phyloP scores from a whole-genome alignment of 2,797 vertebrate species.

The Danio jaintianensis region DNA sequence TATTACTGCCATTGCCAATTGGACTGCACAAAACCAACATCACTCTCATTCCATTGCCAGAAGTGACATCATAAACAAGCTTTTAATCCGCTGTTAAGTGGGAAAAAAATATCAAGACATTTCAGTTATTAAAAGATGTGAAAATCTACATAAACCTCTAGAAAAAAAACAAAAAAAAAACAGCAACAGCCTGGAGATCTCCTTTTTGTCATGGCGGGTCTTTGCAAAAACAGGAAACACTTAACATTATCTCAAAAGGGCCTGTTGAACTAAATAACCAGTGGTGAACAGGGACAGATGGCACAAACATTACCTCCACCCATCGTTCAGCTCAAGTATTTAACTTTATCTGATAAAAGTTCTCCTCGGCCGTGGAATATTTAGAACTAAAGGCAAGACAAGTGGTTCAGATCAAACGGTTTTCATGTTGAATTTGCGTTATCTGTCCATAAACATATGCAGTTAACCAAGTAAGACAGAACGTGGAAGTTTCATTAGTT shows the following conservation, averaged over 20 bases:
- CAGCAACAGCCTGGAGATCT: slow-evolving; percentile 32
- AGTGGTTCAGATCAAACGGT: slow-evolving; percentile 27
- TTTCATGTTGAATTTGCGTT: slow-evolving; percentile 27
- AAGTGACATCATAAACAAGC: background rate
- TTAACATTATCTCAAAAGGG: slow-evolving; percentile 71
- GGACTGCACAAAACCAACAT: background rate
- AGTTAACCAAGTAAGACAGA: slow-evolving; percentile 19
- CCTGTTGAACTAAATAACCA: slow-evolving; percentile 69
- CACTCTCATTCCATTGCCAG: background rate
- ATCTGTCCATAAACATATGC: slow-evolving; percentile 20
- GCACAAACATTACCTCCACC: slow-evolving; percentile 61
- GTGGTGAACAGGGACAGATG: slow-evolving; percentile 54
- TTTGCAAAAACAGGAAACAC: slow-evolving; percentile 77
- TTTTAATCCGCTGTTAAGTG: background rate
- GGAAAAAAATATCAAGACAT: background rate
- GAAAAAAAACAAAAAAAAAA: background rate
- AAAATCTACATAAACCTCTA: background rate
- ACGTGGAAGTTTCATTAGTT: background rate
- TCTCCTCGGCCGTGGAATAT: slow-evolving; percentile 45
- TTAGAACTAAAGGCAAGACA: slow-evolving; percentile 11
- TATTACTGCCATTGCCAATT: background rate
- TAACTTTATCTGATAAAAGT: slow-evolving; percentile 58
- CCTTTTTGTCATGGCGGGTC: slow-evolving; percentile 38
- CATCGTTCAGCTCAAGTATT: slow-evolving; percentile 55
- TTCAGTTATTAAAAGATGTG: background rate